Conservation (phyloP, 35 echinoderm and acorn worm genomes). For the Anneissia japonica region DNA sequence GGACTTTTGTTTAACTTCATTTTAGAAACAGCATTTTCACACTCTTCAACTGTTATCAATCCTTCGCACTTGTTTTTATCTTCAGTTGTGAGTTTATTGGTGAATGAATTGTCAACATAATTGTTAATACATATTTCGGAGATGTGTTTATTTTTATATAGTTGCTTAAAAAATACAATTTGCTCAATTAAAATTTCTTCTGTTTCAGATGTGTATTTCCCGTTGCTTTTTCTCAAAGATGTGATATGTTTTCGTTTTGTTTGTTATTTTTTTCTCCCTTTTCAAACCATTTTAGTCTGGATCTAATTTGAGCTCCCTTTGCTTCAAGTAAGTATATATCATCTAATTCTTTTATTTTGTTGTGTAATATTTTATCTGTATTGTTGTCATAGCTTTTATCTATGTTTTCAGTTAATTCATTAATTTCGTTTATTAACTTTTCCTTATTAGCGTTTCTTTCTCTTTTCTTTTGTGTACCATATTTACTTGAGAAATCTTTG, state of each 20-base stretch:
- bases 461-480: neutral
- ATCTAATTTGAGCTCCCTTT: neutral
- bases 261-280: neutral
- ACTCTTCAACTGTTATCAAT: conserved; percentile 2
- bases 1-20: neutral
- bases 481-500: neutral
- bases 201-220: neutral
- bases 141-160: neutral
- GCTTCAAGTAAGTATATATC: neutral
- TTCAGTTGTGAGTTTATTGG: neutral
- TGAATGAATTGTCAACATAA: neutral
- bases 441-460: neutral
- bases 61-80: neutral
- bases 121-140: neutral
- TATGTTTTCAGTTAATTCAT: neutral
- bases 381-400: neutral
- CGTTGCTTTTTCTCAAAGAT: neutral
- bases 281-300: neutral
- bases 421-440: neutral
- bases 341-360: neutral
- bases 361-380: neutral
- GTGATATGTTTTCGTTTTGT: neutral
- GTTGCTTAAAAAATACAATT: neutral
- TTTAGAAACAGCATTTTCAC: neutral
- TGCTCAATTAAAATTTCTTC: neutral